phyloP scores from a whole-genome alignment of 2,797 vertebrate genomes.

The Sebastolobus alascanus region DNA sequence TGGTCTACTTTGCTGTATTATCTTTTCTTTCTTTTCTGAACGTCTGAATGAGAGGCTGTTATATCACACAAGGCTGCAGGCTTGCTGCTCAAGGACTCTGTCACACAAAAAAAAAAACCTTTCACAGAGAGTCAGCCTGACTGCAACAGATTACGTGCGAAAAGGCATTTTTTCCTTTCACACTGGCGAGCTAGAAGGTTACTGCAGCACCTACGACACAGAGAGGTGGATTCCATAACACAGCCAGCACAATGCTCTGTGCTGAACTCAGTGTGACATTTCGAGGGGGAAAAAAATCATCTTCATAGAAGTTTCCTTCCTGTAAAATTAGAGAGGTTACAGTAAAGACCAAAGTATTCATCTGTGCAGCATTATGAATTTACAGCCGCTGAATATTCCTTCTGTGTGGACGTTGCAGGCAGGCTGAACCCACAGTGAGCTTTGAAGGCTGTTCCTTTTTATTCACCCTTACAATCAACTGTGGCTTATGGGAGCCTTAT shows the following conservation, averaged over 20 bases:
- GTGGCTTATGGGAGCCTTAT: conserved; percentile 34
- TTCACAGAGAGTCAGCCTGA: conserved; percentile 52
- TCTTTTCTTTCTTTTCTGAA: conserved; percentile 21
- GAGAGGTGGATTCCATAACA: conserved; percentile 49
- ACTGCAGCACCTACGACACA: conserved; percentile 41
- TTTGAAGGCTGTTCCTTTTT: conserved; percentile 53
- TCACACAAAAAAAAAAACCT: conserved; percentile 40
- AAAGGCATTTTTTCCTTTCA: conserved; percentile 57
- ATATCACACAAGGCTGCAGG: conserved; percentile 58
- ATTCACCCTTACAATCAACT: conserved; percentile 26
- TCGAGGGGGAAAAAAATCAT: neutral
- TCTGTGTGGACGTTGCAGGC: conserved; percentile 24
- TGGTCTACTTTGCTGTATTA: conserved; percentile 24
- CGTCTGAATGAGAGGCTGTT: conserved; percentile 58
- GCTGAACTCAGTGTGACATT: conserved; percentile 31
- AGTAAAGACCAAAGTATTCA: conserved; percentile 26
- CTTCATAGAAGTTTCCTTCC: conserved; percentile 1
- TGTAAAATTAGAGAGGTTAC: conserved; percentile 27
- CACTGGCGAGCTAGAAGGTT: conserved; percentile 46
- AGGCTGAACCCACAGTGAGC: conserved; percentile 27
- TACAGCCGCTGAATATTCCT: conserved; percentile 31
- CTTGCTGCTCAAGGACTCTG: conserved; percentile 71
- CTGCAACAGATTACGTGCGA: conserved; percentile 59
- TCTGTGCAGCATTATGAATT: conserved; percentile 40
- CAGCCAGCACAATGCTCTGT: conserved; percentile 31